Percentiles rank a stretch among this genome's conserved stretches.
Evolutionary conservation across 2,888 invertebrate species (phyloP).

Genomic region (Oscheius onirici): DNA sequence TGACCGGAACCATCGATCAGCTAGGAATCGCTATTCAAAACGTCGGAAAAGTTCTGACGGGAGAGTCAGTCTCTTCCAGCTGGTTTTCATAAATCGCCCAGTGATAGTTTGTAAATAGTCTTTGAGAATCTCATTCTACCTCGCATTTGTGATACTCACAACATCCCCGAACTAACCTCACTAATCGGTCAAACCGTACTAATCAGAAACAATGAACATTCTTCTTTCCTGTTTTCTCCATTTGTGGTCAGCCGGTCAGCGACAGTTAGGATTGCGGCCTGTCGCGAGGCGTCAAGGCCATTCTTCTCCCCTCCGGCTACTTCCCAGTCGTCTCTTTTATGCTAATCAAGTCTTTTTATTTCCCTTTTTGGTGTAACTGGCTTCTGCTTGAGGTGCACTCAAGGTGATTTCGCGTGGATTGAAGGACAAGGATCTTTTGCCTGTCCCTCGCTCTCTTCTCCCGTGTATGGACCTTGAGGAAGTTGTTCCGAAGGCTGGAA

Average conservation of each 20-base stretch:
- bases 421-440: constrained; percentile 12
- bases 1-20: constrained; percentile 11
- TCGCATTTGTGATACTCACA: constrained; percentile 26
- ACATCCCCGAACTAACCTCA: constrained; percentile 1
- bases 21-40: constrained; percentile 7
- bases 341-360: constrained; percentile 5
- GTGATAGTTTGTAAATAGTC: constrained; percentile 1
- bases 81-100: not conserved
- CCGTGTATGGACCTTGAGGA: constrained; percentile 27
- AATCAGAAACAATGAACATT: not conserved
- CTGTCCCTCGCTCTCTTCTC: not conserved
- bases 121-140: constrained; percentile 24
- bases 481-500: constrained; percentile 31
- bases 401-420: constrained; percentile 27
- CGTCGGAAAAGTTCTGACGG: not conserved
- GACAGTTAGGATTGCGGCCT: constrained; percentile 6
- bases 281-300: constrained; percentile 25
- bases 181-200: constrained; percentile 13
- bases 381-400: constrained; percentile 10
- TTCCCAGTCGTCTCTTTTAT: constrained; percentile 1
- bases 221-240: not conserved
- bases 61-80: not conserved
- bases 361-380: constrained; percentile 3
- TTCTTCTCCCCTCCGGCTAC: constrained; percentile 14
- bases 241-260: constrained; percentile 1